These are phyloP conservation scores for Cotesia typhae DNA, from an alignment of 1,140 invertebrate species.

Conservation along the genomic window DNA sequence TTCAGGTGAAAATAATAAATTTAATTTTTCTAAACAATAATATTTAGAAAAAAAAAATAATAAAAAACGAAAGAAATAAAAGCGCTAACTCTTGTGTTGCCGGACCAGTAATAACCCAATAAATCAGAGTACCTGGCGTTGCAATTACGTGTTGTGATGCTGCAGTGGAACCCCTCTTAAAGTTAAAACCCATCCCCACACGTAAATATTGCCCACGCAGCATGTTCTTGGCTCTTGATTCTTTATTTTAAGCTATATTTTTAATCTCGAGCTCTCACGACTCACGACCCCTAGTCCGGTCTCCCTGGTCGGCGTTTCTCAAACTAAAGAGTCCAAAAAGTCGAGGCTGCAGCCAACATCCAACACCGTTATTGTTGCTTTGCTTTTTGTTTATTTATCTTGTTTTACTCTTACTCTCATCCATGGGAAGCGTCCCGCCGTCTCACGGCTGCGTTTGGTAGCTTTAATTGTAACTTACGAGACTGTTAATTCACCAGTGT, in stretches of 20 bases:
- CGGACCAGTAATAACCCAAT: conserved; percentile 61
- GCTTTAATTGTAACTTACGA: conserved; percentile 57
- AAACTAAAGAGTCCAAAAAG: too few relatives aligned
- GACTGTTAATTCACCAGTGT: conserved; percentile 61
- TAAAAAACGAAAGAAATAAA: conserved; percentile 41
- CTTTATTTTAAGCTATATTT: conserved; percentile 11
- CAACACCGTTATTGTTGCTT: conserved; percentile 23
- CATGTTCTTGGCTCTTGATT: conserved; percentile 36
- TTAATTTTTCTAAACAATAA: too few relatives aligned
- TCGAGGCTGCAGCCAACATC: neutral
- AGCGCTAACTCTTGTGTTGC: conserved; percentile 48
- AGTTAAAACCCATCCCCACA: conserved; percentile 55
- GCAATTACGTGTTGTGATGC: conserved; percentile 53
- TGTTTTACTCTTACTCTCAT: conserved; percentile 38
- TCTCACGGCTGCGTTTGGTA: conserved; percentile 40
- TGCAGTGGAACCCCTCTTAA: conserved; percentile 43
- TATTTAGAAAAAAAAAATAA: too few relatives aligned
- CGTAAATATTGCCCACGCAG: conserved; percentile 58
- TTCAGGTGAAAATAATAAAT: too few relatives aligned
- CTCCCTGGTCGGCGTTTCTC: too few relatives aligned
- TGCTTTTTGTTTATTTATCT: conserved; percentile 29
- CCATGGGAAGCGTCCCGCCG: conserved; percentile 48
- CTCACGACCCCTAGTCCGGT: conserved; percentile 2
- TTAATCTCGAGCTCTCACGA: conserved; percentile 22
- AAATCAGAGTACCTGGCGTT: conserved; percentile 58